Evolutionary conservation across 2,797 vertebrate genomes (phyloP).

Genomic region (Eidolon dupreanum): DNA sequence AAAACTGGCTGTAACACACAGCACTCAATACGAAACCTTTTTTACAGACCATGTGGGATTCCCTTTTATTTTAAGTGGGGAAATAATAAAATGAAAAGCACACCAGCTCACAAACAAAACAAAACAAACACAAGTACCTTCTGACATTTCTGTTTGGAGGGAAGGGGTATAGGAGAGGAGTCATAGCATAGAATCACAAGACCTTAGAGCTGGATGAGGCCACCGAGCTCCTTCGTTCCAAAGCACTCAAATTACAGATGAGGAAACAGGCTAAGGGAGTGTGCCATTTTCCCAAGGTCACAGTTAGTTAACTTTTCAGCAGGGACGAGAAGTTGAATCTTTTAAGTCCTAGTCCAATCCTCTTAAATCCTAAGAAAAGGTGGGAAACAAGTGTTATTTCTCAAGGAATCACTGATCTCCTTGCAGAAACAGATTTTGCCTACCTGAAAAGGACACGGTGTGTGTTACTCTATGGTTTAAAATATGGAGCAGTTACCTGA

Average conservation of each 20-base stretch:
- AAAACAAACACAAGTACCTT: not conserved
- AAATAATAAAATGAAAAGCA: constrained; percentile 13
- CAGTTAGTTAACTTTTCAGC: constrained; percentile 68
- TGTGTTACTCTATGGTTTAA: not conserved
- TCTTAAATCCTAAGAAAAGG: constrained; percentile 53
- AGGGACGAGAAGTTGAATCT: constrained; percentile 63
- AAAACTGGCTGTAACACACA: constrained; percentile 29
- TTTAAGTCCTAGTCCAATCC: constrained; percentile 39
- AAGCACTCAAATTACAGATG: constrained; percentile 49
- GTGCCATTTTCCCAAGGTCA: constrained; percentile 62
- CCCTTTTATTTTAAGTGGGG: not conserved
- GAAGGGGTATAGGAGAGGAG: not conserved
- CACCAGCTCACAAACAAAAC: not conserved
- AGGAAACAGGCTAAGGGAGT: constrained; percentile 43
- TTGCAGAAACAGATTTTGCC: not conserved
- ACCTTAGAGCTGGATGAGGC: not conserved
- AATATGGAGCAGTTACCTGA: not conserved
- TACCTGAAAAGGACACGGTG: constrained; percentile 42
- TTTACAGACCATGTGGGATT: constrained; percentile 11
- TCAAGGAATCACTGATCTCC: constrained; percentile 54
- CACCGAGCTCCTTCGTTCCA: constrained; percentile 11
- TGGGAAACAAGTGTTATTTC: constrained; percentile 57
- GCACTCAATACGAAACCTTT: constrained; percentile 6
- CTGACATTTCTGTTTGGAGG: not conserved
- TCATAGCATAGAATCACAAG: not conserved